A percentile compares a stretch with the other conserved stretches of the same genome.
Conservation (phyloP, 1,140 invertebrate genomes). For the Formica selysi region DNA sequence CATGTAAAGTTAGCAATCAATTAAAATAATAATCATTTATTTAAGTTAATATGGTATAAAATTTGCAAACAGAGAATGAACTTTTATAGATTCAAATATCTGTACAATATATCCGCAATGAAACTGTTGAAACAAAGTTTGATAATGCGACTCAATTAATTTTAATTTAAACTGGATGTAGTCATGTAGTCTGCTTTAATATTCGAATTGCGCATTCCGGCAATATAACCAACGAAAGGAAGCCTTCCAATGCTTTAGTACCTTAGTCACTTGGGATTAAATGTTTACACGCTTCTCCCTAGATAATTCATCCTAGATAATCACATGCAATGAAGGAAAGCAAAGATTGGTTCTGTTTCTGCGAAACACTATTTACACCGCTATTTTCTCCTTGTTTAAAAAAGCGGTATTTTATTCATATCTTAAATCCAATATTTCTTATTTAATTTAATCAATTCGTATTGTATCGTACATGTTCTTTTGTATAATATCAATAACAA, state of each 20-base stretch:
- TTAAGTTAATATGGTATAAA: neutral
- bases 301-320: conserved; percentile 33
- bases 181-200: conserved; percentile 23
- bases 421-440: neutral
- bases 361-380: neutral
- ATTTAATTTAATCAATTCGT: too few relatives aligned
- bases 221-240: conserved; percentile 14
- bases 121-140: conserved; percentile 40
- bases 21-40: neutral
- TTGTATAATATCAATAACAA: too few relatives aligned
- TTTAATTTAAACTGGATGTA: conserved; percentile 39
- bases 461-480: too few relatives aligned
- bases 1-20: neutral
- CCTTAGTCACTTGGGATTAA: conserved; percentile 37
- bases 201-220: neutral
- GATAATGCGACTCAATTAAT: conserved; percentile 42
- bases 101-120: neutral
- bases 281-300: conserved; percentile 32
- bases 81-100: neutral
- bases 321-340: conserved; percentile 15
- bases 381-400: neutral
- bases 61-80: neutral
- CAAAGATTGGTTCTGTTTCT: neutral
- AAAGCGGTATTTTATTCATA: neutral
- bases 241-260: conserved; percentile 20